Evolutionary conservation across 1,140 invertebrate species (phyloP).

Genomic region (Panagrolaimus sp.): DNA sequence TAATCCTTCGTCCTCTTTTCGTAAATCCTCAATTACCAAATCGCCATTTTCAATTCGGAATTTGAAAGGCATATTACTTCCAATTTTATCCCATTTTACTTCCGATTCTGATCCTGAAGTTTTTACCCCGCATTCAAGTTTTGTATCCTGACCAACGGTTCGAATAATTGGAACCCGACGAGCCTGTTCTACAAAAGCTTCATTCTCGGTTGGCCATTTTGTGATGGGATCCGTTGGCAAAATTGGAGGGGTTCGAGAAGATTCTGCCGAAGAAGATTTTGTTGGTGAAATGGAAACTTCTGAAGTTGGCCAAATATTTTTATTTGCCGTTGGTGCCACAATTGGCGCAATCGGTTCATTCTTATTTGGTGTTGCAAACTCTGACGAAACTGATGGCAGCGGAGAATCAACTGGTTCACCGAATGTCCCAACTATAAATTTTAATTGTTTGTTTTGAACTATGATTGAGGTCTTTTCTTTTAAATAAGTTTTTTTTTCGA

Average conservation of each 20-base stretch:
- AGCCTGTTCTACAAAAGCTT: constrained; percentile 9
- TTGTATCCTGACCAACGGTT: background rate
- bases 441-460: too few relatives aligned
- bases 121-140: background rate
- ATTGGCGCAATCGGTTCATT: too few relatives aligned
- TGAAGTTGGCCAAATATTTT: background rate
- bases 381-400: too few relatives aligned
- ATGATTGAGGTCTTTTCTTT: too few relatives aligned
- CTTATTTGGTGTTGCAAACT: too few relatives aligned
- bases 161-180: background rate
- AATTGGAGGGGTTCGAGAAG: background rate
- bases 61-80: constrained; percentile 28
- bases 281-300: background rate
- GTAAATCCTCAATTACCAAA: constrained; percentile 28
- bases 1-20: constrained; percentile 37
- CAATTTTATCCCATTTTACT: constrained; percentile 30
- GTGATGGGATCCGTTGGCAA: background rate
- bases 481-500: too few relatives aligned
- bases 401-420: too few relatives aligned
- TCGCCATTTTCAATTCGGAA: constrained; percentile 35
- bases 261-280: background rate
- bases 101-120: constrained; percentile 2
- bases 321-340: background rate
- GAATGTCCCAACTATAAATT: too few relatives aligned
- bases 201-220: background rate